Evolutionary conservation across 2,797 vertebrate genomes (phyloP), one percentile per base, ranked within the genome.

Genomic region (Oreonectes daqikongensis): DNA sequence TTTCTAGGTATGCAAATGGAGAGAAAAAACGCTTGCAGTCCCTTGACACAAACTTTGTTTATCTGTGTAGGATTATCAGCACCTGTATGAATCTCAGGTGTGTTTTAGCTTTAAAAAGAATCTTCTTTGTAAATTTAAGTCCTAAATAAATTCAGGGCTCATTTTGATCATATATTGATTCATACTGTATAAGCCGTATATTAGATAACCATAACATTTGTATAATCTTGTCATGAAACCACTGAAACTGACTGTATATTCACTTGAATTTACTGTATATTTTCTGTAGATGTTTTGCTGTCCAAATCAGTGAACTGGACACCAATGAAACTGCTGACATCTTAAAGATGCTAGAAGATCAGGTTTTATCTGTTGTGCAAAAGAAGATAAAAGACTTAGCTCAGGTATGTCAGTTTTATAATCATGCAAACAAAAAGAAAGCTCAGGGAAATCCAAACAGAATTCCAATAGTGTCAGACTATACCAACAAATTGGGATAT

Each of bases 71-170:
- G 75, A 82, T 75, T 40, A 59, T 89, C 71, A 87, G 76, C 72
- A 88, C 81, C 14, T 92, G 87, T 64, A 79, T 60, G 53, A 50
- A 89, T 26, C 82, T 92, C 70, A 86, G 79, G 91, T 92, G 59
- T 87, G 86, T 75, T 50, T 20, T 50, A 9, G 20, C 5, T 7
- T 20, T n/a, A 20, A 2, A 9, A n/a, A 20, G 8, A n/a, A 7
- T 18, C 2, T 18, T 18, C 5, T 18, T 7, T 50, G 6, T 50
- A n/a, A n/a, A 50, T 50, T n/a, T n/a, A n/a, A n/a, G n/a, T n/a
- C n/a, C n/a, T n/a, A n/a, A n/a, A n/a, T n/a, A n/a, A n/a, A n/a
- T n/a, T n/a, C n/a, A n/a, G n/a, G n/a, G n/a, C n/a, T n/a, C n/a
- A n/a, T n/a, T n/a, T n/a, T n/a, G n/a, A n/a, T n/a, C n/a, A n/a